Evolutionary conservation across 2,888 invertebrate genomes (phyloP), one percentile per base, ranked within the genome.

Genomic region (Dione juno): DNA sequence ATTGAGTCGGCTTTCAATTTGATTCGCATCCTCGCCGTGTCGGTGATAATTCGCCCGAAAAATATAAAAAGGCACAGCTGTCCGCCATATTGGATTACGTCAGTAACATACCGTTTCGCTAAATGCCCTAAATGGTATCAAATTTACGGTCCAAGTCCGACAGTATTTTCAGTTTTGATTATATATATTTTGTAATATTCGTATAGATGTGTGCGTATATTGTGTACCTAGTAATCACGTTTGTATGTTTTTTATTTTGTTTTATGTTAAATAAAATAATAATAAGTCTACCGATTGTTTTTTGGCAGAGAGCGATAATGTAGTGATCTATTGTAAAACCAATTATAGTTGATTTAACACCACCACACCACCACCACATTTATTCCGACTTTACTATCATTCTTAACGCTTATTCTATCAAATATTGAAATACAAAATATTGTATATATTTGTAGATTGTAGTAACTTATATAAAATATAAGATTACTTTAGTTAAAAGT

Each of bases 1-100:
- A 92, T 93, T 92, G 92, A 92, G 90, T 88, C 88, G 86, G 89
- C 92, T 92, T 92, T 93, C 92, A 92, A 92, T 92, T 92, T 92
- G 92, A 92, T 92, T 92, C 92, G 85, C 88, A 88, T 90, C 89
- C 89, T 84, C 88, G 88, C 85, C 84, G 92, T 89, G 92, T 92
- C 92, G 88, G 91, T 90, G 92, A 90, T 92, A 92, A 92, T 92
- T 92, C 92, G 88, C 81, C 87, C 88, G 89, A 90, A 91, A 93
- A 92, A 92, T 92, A 92, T 92, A 92, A 91, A 91, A 93, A 90
- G 90, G 84, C 82, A 83, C 88, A 86, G 84, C 88, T 86, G 90
- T 85, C 89, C 80, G 90, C 84, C 88, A 90, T 91, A 93, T 93
- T 92, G 90, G 88, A 91, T 93, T 93, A 93, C 88, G 77, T 72